Percentiles rank a stretch among this genome's conserved stretches.
These are phyloP conservation scores for Melangyna quadrimaculata DNA, from an alignment of 2,888 invertebrate species.

Conservation along the genomic window DNA sequence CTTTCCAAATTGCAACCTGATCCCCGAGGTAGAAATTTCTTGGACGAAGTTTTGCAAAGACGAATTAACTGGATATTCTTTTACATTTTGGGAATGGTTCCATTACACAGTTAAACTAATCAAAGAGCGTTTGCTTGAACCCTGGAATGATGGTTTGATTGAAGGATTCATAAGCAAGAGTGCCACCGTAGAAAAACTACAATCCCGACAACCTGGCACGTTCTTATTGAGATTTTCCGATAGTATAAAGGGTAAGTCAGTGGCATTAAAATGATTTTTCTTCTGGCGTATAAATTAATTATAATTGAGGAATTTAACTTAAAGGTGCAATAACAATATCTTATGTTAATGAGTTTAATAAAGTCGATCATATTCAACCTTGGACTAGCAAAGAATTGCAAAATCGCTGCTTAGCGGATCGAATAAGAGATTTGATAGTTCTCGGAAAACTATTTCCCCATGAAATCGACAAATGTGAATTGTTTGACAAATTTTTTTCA, in stretches of 20 bases:
- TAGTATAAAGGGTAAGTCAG: conserved; percentile 86
- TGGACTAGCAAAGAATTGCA: conserved; percentile 87
- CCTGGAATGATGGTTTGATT: conserved; percentile 94
- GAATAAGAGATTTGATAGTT: background rate
- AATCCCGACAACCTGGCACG: conserved; percentile 90
- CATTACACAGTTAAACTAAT: conserved; percentile 98
- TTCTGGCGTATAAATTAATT: background rate
- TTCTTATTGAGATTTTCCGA: conserved; percentile 98
- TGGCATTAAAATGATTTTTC: background rate
- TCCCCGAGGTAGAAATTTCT: conserved; percentile 82
- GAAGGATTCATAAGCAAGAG: conserved; percentile 97
- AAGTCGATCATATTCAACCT: conserved; percentile 92
- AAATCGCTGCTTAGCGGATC: background rate
- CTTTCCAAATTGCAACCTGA: conserved; percentile 76
- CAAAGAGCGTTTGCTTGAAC: conserved; percentile 93
- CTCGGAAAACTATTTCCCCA: background rate
- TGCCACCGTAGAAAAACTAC: conserved; percentile 91
- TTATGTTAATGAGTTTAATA: conserved; percentile 89
- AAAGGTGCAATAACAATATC: conserved; percentile 96
- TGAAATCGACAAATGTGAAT: background rate
- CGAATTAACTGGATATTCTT: conserved; percentile 93
- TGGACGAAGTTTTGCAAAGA: conserved; percentile 98
- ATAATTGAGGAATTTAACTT: background rate
- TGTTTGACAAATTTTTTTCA: conserved; percentile 10
- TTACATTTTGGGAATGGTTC: conserved; percentile 99